These are phyloP conservation scores for Mastomys natalensis DNA, from an alignment of 2,113 vertebrate species.

Conservation along the genomic window DNA sequence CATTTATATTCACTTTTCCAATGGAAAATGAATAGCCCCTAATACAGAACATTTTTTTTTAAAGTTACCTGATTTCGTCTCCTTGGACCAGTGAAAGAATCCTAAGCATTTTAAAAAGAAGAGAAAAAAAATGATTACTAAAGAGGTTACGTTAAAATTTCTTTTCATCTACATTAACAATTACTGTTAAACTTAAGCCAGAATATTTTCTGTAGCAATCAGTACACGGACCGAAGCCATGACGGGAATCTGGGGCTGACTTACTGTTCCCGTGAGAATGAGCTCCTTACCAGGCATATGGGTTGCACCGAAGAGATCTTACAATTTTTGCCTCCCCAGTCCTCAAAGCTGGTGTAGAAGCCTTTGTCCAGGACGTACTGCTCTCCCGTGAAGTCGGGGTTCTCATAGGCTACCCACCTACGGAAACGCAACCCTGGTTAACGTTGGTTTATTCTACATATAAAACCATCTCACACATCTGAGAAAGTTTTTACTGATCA, in stretches of 20 bases:
- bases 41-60: constrained; percentile 40
- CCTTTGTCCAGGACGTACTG: constrained; percentile 95
- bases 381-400: constrained; percentile 94
- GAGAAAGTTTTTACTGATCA: background rate
- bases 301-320: constrained; percentile 95
- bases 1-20: background rate
- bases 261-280: constrained; percentile 25
- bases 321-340: constrained; percentile 92
- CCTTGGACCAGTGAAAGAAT: constrained; percentile 81
- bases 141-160: constrained; percentile 12
- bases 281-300: constrained; percentile 91
- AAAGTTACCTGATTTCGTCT: constrained; percentile 88
- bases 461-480: background rate
- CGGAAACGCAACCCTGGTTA: constrained; percentile 40
- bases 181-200: constrained; percentile 20
- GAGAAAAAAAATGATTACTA: constrained; percentile 69
- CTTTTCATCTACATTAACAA: constrained; percentile 32
- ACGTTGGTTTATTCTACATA: background rate
- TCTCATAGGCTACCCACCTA: constrained; percentile 97
- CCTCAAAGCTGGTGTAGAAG: constrained; percentile 91
- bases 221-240: background rate
- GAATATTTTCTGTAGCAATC: background rate
- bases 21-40: background rate
- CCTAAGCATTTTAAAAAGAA: constrained; percentile 80
- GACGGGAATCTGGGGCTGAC: constrained; percentile 32